Conservation (phyloP, 2,113 vertebrate genomes). For the Astatotilapia flaviijosephi region DNA sequence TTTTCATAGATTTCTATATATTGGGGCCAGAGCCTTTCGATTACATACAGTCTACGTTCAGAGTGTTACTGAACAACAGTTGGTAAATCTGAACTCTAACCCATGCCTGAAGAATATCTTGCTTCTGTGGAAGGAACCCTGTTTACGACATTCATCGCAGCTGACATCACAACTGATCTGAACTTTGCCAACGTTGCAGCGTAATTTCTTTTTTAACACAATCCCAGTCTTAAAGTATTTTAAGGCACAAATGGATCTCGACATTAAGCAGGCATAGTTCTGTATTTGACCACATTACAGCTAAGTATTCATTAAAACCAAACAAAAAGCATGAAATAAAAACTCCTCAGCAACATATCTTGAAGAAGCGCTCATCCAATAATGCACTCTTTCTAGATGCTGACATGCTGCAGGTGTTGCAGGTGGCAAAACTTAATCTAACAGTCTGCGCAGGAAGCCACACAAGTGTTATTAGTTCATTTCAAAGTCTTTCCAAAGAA, state of each 20-base stretch:
- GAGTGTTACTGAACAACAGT: not conserved
- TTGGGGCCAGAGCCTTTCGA: not conserved
- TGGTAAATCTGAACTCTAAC: not conserved
- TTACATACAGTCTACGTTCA: not conserved
- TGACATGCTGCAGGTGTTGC: not conserved
- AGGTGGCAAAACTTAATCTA: not conserved
- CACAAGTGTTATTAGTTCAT: not conserved
- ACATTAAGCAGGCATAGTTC: not conserved
- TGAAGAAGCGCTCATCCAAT: not conserved
- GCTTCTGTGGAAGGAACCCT: not conserved
- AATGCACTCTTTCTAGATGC: not conserved
- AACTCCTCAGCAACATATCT: not conserved
- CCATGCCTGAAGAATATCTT: not conserved
- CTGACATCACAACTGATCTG: not conserved
- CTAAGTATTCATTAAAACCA: conserved; percentile 3
- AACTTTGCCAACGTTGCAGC: not conserved
- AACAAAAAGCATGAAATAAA: not conserved
- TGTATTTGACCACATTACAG: not conserved
- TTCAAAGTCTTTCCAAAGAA: conserved; percentile 4
- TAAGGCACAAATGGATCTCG: not conserved
- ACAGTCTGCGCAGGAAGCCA: not conserved
- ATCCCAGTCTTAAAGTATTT: not conserved
- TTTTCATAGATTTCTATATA: not conserved
- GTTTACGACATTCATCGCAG: not conserved
- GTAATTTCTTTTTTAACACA: not conserved